Percentiles rank a stretch among this genome's conserved stretches.
phyloP scores from a whole-genome alignment of 2,888 invertebrate genomes.

The Ormyrus nitidulus region DNA sequence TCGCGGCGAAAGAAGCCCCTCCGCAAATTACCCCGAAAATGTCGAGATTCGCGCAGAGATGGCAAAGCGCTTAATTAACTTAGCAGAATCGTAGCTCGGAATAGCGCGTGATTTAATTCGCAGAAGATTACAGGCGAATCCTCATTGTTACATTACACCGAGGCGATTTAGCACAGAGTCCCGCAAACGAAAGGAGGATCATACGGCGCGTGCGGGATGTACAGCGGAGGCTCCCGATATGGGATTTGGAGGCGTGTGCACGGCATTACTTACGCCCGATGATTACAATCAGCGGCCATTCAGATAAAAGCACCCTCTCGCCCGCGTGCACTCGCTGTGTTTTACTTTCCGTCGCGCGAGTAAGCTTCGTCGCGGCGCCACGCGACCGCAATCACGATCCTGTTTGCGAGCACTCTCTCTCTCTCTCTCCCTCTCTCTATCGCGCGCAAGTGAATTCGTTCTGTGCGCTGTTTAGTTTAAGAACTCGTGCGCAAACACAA shows the following conservation, averaged over 20 bases:
- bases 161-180: conserved; percentile 10
- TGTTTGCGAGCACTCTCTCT: conserved; percentile 69
- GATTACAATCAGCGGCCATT: conserved; percentile 75
- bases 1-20: too few species aligned
- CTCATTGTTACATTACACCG: conserved; percentile 19
- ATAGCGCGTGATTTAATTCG: conserved; percentile 27
- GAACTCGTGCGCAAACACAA: conserved; percentile 62
- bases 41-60: neutral
- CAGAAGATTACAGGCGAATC: conserved; percentile 41
- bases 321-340: conserved; percentile 61
- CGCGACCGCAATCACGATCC: conserved; percentile 74
- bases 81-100: neutral
- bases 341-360: conserved; percentile 67
- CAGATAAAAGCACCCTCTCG: conserved; percentile 71
- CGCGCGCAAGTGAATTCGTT: neutral
- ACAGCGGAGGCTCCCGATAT: neutral
- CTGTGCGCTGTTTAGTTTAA: conserved; percentile 71
- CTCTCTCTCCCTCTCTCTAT: conserved; percentile 33
- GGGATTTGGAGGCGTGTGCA: conserved; percentile 62
- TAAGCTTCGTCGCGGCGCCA: conserved; percentile 62
- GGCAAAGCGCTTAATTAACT: conserved; percentile 36
- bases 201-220: neutral
- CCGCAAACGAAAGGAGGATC: neutral
- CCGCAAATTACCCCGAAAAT: neutral
- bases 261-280: conserved; percentile 73